Evolutionary conservation across 2,797 vertebrate species (phyloP).

Genomic region (Acomys russatus): DNA sequence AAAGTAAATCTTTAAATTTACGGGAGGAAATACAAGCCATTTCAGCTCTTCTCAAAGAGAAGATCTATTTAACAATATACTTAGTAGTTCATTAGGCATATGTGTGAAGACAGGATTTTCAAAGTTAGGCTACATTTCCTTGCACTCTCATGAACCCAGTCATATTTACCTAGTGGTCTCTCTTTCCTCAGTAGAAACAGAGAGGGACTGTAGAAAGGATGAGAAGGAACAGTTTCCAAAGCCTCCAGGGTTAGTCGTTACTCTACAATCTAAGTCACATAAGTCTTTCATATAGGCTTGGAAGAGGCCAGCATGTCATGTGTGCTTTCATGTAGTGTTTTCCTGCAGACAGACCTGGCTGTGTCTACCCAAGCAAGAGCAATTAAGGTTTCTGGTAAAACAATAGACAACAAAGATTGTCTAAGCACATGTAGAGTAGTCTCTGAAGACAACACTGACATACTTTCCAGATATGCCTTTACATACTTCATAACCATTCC

Average conservation of each 20-base stretch:
- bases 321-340: not conserved
- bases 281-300: not conserved
- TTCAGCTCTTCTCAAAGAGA: constrained; percentile 2
- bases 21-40: not conserved
- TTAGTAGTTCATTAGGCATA: constrained; percentile 23
- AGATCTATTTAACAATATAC: constrained; percentile 52
- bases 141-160: constrained; percentile 29
- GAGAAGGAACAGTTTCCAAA: constrained; percentile 52
- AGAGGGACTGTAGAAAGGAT: constrained; percentile 5
- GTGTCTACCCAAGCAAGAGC: not conserved
- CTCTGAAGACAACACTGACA: constrained; percentile 35
- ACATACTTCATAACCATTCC: not conserved
- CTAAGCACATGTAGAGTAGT: not conserved
- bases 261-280: constrained; percentile 45
- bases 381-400: not conserved
- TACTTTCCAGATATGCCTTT: not conserved
- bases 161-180: not conserved
- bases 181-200: constrained; percentile 39
- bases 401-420: not conserved
- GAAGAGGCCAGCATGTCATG: not conserved
- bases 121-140: constrained; percentile 41
- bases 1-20: not conserved
- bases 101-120: constrained; percentile 48
- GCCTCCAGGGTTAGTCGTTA: constrained; percentile 45
- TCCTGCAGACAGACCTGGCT: not conserved